A percentile compares a stretch with the other conserved stretches of the same genome.
These are phyloP conservation scores for Panagrolaimus sp. DNA, from an alignment of 1,140 invertebrate species.

Conservation along the genomic window DNA sequence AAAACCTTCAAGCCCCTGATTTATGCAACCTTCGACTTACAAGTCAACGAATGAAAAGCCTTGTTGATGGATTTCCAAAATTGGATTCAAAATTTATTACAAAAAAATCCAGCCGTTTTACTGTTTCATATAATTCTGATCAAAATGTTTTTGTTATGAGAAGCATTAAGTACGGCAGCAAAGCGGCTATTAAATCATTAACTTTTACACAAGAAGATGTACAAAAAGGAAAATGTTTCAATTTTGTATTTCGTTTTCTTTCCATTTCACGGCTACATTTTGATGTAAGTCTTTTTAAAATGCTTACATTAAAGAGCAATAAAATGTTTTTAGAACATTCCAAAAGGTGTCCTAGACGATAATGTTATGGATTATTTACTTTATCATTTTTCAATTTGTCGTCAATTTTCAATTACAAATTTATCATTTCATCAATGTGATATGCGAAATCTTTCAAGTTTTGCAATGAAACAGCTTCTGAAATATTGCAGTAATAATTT, in stretches of 20 bases:
- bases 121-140: not conserved
- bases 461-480: not conserved
- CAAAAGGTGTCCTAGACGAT: not conserved
- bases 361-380: not conserved
- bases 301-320: not conserved
- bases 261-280: not conserved
- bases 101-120: not conserved
- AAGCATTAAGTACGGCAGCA: not conserved
- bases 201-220: constrained; percentile 12
- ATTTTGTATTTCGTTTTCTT: constrained; percentile 9
- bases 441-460: not conserved
- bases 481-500: not conserved
- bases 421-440: not conserved
- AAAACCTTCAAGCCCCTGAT: not conserved
- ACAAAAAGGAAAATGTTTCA: not conserved
- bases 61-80: constrained; percentile 9
- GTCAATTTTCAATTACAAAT: not conserved
- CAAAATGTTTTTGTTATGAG: not conserved
- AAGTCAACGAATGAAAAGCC: not conserved
- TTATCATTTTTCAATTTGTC: not conserved
- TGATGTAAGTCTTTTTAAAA: not conserved
- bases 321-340: constrained; percentile 2
- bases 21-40: not conserved
- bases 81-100: not conserved
- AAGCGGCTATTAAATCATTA: not conserved